Base-by-base conservation (phyloP, 2,888 invertebrate genomes). In the Catocala nupta region DNA sequence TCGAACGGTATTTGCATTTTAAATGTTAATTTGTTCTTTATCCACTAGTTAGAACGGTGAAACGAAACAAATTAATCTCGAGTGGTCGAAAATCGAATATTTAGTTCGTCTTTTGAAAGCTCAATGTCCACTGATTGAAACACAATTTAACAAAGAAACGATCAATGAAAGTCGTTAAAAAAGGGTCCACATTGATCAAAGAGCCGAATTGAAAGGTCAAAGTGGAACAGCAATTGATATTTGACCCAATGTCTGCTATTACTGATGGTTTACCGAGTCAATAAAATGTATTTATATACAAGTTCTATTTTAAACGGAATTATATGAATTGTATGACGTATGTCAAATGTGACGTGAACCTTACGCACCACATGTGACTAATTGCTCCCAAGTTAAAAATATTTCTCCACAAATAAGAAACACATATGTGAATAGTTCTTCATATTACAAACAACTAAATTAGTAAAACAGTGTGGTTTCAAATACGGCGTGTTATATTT, bases 191-290 rank as follows among this genome's bases (percentile, higher is more conserved):
- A 73, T 73, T 62, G 69, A 75, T 70, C 49, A 44, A 58, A 59
- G 58, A 49, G 55, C 71, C 63, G 64, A 81, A 87, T 84, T 79
- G 76, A 81, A 71, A 71, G 84, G 86, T 87, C 84, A 83, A 79
- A 75, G 63, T 64, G 70, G 58, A 56, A 68, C 68, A 71, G 72
- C 73, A 80, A 82, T 83, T 84, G 83, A 83, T 81, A 81, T 77
- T 76, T 81, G 76, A 81, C 76, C 77, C 59, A 65, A 69, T 70
- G 70, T 62, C 73, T 63, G 68, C 56, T 65, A 63, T 13, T 47
- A 54, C 48, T 25, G 45, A 55, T 51, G 42, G 10, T 52, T 54
- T 53, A 44, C 39, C 49, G 54, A 63, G 42, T 48, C 33, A 49
- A 61, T 48, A 73, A 25, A 34, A 57, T 49, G 9, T 39, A 57